Conservation (phyloP, 1,140 invertebrate genomes). For the Saccostrea cuccullata region DNA sequence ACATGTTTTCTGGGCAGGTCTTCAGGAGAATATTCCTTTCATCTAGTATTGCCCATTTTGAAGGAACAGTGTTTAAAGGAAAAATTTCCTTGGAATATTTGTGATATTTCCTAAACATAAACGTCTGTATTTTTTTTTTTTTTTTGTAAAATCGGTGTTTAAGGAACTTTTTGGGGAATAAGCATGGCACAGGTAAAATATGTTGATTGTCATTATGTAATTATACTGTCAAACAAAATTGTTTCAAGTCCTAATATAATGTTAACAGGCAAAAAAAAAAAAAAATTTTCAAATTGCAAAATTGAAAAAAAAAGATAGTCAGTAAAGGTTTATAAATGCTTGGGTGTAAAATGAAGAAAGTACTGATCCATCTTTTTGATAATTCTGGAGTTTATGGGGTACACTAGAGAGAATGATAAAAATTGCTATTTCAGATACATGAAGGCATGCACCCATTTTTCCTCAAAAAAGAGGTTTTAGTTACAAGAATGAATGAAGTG, state of each 20-base stretch:
- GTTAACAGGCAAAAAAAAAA: not conserved
- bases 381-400: not conserved
- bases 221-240: not conserved
- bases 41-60: not conserved
- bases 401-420: not conserved
- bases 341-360: not conserved
- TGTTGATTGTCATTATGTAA: not conserved
- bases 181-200: not conserved
- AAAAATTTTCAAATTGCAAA: not conserved
- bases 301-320: not conserved
- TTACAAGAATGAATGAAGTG: not conserved
- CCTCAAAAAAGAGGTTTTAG: not conserved
- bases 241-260: not conserved
- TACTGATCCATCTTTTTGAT: not conserved
- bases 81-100: not conserved
- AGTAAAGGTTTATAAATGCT: not conserved
- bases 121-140: too few relatives aligned
- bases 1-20: not conserved
- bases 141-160: not conserved
- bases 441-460: not conserved
- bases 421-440: not conserved
- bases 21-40: constrained; percentile 8
- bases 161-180: not conserved
- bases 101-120: not conserved
- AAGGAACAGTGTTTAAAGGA: not conserved